Conservation (phyloP, 2,888 invertebrate species). For the Orthosia gracilis region DNA sequence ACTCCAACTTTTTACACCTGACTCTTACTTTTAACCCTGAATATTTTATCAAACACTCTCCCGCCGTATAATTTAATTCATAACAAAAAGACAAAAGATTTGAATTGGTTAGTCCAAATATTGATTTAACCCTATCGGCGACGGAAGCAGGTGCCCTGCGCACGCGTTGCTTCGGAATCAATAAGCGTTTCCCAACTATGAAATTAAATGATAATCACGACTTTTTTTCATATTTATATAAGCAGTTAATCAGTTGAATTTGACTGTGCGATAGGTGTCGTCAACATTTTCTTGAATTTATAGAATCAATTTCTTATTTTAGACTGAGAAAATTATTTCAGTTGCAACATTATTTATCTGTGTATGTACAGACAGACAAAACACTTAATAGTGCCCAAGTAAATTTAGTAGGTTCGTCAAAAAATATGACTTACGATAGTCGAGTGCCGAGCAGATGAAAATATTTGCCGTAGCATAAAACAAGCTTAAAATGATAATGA, state of each 20-base stretch:
- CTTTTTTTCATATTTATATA: constrained; percentile 88
- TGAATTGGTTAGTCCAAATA: constrained; percentile 89
- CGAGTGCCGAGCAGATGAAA: neutral
- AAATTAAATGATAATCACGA: constrained; percentile 91
- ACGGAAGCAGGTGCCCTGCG: constrained; percentile 89
- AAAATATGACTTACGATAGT: neutral
- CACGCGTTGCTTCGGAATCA: constrained; percentile 86
- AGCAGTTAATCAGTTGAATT: constrained; percentile 87
- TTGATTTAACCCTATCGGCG: constrained; percentile 90
- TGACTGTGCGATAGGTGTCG: constrained; percentile 73
- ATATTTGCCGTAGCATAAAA: constrained; percentile 41
- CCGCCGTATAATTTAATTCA: constrained; percentile 66
- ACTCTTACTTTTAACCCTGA: constrained; percentile 23
- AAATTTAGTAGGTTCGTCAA: neutral
- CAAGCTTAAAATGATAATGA: constrained; percentile 43
- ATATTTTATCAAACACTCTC: constrained; percentile 60
- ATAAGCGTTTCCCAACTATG: constrained; percentile 89
- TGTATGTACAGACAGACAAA: no score
- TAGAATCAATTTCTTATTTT: neutral
- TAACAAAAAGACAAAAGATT: constrained; percentile 83
- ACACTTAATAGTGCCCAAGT: no score
- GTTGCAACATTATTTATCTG: no score
- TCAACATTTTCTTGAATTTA: constrained; percentile 70
- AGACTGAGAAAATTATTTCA: neutral
- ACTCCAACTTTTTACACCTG: constrained; percentile 37